Conservation (phyloP, 2,797 vertebrate genomes). For the Calcarius lapponicus region DNA sequence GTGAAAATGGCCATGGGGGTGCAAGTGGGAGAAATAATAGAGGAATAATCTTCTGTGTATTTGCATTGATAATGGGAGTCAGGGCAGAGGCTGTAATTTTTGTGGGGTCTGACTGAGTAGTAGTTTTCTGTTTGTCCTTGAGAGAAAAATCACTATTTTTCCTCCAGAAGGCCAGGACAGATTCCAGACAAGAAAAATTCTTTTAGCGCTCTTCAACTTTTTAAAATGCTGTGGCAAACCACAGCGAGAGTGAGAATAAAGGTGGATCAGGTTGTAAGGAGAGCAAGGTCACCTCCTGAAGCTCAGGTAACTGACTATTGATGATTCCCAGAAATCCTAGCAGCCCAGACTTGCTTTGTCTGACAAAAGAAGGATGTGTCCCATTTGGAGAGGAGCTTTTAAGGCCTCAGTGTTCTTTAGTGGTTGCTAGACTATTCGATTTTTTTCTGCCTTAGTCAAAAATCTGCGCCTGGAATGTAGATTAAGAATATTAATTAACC, state of each 20-base stretch:
- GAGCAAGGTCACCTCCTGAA: not conserved
- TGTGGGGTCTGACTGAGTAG: not conserved
- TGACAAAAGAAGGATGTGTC: not conserved
- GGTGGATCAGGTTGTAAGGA: not conserved
- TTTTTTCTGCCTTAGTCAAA: not conserved
- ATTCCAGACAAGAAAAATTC: not conserved
- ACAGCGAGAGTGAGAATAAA: not conserved
- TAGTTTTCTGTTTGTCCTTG: conserved; percentile 21
- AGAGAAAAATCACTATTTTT: conserved; percentile 32
- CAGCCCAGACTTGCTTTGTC: not conserved
- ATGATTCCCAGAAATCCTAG: conserved; percentile 3
- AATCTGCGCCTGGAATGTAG: not conserved
- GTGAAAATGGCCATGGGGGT: not conserved
- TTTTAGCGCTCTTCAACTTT: not conserved
- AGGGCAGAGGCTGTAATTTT: conserved; percentile 1
- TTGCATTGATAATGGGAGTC: not conserved
- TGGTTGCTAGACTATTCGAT: not conserved
- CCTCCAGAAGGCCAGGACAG: not conserved
- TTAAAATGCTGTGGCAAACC: conserved; percentile 9
- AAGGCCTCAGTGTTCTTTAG: not conserved
- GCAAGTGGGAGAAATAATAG: not conserved
- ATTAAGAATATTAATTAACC: not conserved
- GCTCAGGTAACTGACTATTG: not conserved
- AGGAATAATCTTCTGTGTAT: not conserved
- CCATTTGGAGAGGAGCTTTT: not conserved